Percentiles rank a stretch among this genome's conserved stretches.
Conservation (phyloP, 2,797 vertebrate genomes). For the Sternotherus odoratus region DNA sequence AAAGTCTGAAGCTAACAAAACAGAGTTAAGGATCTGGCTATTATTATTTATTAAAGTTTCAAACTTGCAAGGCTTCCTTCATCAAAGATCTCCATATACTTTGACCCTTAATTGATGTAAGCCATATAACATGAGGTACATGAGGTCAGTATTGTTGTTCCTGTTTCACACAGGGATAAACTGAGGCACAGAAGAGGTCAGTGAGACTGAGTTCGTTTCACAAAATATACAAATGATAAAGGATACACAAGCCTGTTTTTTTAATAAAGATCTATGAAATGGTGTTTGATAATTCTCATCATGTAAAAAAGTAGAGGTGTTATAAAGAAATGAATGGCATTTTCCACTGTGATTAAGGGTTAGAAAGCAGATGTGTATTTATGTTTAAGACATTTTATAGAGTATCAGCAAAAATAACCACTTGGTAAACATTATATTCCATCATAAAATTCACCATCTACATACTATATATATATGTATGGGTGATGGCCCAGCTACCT, state of each 20-base stretch:
- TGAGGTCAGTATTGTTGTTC: background rate
- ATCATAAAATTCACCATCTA: background rate
- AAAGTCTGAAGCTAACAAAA: background rate
- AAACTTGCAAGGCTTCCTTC: background rate
- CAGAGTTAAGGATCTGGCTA: background rate
- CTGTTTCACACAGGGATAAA: background rate
- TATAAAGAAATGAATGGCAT: background rate
- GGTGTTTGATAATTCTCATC: background rate
- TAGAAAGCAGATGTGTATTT: background rate
- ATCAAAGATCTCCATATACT: slow-evolving; percentile 2
- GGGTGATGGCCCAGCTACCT: background rate
- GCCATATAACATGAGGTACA: background rate
- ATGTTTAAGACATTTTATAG: background rate
- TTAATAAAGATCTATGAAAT: background rate
- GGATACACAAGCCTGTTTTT: background rate
- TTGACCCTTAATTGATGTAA: slow-evolving; percentile 6
- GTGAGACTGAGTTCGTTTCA: background rate
- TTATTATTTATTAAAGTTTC: background rate
- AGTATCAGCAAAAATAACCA: background rate
- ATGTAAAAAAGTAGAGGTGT: background rate
- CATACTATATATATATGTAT: rapidly evolving
- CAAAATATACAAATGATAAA: background rate
- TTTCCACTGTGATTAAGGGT: background rate
- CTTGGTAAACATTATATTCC: background rate
- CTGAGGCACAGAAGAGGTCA: background rate